Evolutionary conservation across 2,113 vertebrate species (phyloP), one percentile per base, ranked within the genome.

Genomic region (Gambusia affinis): DNA sequence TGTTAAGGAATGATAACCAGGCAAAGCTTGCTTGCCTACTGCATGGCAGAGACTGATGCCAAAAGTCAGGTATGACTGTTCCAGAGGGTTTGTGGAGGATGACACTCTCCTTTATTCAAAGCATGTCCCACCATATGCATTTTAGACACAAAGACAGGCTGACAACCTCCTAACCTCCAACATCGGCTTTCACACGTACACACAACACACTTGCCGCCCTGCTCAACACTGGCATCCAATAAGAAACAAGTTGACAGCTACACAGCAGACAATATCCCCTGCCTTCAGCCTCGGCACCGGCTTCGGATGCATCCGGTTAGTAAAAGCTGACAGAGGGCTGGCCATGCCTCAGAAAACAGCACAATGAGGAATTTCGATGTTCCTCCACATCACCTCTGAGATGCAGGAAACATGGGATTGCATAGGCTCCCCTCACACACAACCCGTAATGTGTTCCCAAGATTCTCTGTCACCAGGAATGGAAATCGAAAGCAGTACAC

Each of bases 331-430:
- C 93, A 93, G 91, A 92, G 90, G 92, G 89, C 87, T 76, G 89
- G 93, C 92, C 91, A 93, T 90, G 94, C 92, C 93, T 94, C 92
- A 94, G 88, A 94, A 91, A 92, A 92, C 87, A 91, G 87, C 87
- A 91, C 90, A 92, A 94, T 92, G 93, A 94, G 94, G 90, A 94
- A 92, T 92, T 92, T 90, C 78, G 63, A 83, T 81, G 83, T 91
- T 93, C 90, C 87, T 87, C 82, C 86, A 79, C 85, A 88, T 92
- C 90, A 89, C 91, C 90, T 85, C 70, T 68, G 89, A 92, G 92
- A 94, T 73, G 78, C 80, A 72, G 81, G 84, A 75, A 92, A 73
- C 71, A 88, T 63, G 44, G 63, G 72, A 78, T 74, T 31, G 57
- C 73, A 37, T 14, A 29, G 17, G 28, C 60, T 76, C 60, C 0